Evolutionary conservation across 2,888 invertebrate genomes (phyloP).

Genomic region (Drosophila peninsularis): DNA sequence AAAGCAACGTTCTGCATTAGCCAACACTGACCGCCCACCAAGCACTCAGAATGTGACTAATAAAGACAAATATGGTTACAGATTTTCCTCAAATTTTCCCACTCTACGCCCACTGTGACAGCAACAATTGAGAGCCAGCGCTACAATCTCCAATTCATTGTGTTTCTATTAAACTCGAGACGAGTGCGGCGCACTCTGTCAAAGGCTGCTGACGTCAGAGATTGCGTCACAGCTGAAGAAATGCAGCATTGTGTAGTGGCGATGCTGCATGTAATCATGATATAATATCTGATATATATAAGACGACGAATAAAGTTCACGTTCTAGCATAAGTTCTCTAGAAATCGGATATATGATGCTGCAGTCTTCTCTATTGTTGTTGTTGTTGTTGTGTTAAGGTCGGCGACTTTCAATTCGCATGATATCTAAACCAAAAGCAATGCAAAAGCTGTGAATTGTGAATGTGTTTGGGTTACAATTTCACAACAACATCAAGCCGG

Average conservation of each 20-base stretch:
- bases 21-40: not conserved
- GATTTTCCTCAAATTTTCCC: not conserved
- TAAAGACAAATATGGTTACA: not conserved
- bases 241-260: conserved; percentile 20
- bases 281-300: conserved; percentile 3
- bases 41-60: not conserved
- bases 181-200: conserved; percentile 18
- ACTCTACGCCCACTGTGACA: not conserved
- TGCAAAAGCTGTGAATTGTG: conserved; percentile 8
- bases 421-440: conserved; percentile 47
- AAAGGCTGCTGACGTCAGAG: conserved; percentile 43
- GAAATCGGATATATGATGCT: conserved; percentile 46
- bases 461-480: conserved; percentile 21
- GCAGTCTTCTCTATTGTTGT: conserved; percentile 10
- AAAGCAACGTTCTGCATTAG: not conserved
- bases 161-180: conserved; percentile 22
- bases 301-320: conserved; percentile 1
- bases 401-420: conserved; percentile 56
- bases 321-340: conserved; percentile 30
- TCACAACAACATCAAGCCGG: conserved; percentile 22
- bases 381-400: conserved; percentile 34
- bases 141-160: conserved; percentile 16
- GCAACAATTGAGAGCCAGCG: not conserved
- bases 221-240: conserved; percentile 34
- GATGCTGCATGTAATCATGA: conserved; percentile 20